phyloP scores from a whole-genome alignment of 2,113 vertebrate species.

The Chaetops frenatus region DNA sequence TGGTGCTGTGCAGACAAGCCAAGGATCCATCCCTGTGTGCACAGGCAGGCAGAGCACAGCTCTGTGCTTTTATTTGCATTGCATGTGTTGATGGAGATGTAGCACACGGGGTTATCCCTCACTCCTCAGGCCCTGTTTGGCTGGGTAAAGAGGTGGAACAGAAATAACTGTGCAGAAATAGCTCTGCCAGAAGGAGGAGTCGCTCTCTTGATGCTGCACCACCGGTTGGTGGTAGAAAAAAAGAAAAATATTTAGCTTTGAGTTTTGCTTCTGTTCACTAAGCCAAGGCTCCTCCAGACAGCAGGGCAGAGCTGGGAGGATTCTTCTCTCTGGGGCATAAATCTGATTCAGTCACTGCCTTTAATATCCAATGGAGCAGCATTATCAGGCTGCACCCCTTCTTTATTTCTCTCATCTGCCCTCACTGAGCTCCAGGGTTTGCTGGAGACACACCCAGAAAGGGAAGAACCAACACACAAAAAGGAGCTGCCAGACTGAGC shows the following conservation, averaged over 20 bases:
- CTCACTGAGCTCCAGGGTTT: neutral
- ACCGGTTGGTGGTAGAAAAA: rapidly evolving
- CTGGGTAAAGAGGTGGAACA: neutral
- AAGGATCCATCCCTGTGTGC: neutral
- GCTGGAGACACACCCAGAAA: neutral
- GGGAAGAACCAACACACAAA: neutral
- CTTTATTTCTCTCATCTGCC: neutral
- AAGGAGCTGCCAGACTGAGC: neutral
- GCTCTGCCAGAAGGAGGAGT: neutral
- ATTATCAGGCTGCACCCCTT: neutral
- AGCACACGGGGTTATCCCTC: neutral
- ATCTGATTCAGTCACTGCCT: neutral
- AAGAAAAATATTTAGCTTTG: neutral
- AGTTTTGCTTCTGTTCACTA: neutral
- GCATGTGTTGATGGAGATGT: neutral
- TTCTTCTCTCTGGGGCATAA: neutral
- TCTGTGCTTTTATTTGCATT: neutral
- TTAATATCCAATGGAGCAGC: neutral
- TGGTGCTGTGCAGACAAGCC: neutral
- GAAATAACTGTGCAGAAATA: neutral
- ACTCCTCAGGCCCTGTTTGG: neutral
- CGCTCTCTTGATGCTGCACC: neutral
- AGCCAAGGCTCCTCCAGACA: neutral
- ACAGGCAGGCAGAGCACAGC: neutral
- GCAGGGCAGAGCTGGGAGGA: neutral